Percentiles rank a stretch among this genome's conserved stretches.
Conservation (phyloP, 2,113 vertebrate species). For the Tetrao urogallus region DNA sequence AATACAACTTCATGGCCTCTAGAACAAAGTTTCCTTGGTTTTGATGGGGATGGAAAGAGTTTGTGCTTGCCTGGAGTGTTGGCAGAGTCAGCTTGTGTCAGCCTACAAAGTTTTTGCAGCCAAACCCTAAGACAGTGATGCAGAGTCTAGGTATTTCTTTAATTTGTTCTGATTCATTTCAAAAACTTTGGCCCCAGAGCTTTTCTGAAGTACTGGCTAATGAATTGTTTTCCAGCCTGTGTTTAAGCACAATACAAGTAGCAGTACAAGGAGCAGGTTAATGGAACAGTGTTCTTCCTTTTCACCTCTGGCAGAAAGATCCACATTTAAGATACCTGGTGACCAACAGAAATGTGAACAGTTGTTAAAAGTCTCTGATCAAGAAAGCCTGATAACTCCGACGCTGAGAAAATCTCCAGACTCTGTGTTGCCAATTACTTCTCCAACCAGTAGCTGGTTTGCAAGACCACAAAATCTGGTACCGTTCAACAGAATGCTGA, state of each 20-base stretch:
- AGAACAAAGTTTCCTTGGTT: constrained; percentile 10
- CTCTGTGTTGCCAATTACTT: not conserved
- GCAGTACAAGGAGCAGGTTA: not conserved
- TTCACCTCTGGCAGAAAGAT: not conserved
- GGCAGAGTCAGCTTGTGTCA: constrained; percentile 17
- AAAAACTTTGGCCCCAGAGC: constrained; percentile 41
- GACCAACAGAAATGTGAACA: not conserved
- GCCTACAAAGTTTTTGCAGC: constrained; percentile 48
- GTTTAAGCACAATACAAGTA: not conserved
- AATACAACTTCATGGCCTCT: not conserved
- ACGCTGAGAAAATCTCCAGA: not conserved
- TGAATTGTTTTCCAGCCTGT: constrained; percentile 10
- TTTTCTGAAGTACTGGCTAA: constrained; percentile 36
- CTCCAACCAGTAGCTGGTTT: constrained; percentile 26
- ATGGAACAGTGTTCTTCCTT: not conserved
- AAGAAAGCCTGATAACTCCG: not conserved
- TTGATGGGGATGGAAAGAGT: constrained; percentile 20
- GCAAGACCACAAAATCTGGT: constrained; percentile 62
- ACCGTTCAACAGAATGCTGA: constrained; percentile 19
- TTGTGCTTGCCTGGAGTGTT: constrained; percentile 51
- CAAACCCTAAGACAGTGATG: constrained; percentile 62
- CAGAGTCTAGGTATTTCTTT: constrained; percentile 73
- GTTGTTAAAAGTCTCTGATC: not conserved
- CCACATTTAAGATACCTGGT: not conserved
- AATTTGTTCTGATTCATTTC: constrained; percentile 59